Conservation (phyloP, 1,140 invertebrate species). For the Drosophila athabasca region DNA sequence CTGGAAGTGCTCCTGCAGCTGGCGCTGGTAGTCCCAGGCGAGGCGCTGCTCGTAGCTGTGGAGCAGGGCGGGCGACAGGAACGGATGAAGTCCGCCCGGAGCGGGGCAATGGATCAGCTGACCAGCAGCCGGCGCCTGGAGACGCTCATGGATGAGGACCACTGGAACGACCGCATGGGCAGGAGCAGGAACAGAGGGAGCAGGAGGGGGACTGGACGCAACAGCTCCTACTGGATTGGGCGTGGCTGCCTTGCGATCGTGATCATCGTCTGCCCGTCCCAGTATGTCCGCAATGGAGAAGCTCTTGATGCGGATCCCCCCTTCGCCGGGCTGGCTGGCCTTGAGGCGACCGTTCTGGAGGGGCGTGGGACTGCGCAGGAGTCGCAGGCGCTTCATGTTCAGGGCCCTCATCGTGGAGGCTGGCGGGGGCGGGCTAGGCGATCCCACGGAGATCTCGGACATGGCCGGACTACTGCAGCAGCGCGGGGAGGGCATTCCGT, state of each 20-base stretch:
- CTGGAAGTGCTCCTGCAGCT: constrained; percentile 84
- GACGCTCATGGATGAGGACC: constrained; percentile 27
- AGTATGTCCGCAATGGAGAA: constrained; percentile 96
- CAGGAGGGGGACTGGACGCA: background rate
- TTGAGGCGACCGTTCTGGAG: constrained; percentile 30
- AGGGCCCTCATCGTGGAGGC: constrained; percentile 24
- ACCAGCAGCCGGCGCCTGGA: constrained; percentile 19
- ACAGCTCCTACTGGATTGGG: background rate
- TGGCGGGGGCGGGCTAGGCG: constrained; percentile 72
- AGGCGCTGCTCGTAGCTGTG: constrained; percentile 84
- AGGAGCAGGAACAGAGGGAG: background rate
- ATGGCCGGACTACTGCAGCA: constrained; percentile 71
- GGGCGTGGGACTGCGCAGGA: constrained; percentile 59
- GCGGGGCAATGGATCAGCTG: constrained; percentile 20
- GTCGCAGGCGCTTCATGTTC: constrained; percentile 87
- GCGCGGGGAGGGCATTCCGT: constrained; percentile 27
- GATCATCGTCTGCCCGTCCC: constrained; percentile 85
- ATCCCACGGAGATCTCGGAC: constrained; percentile 80
- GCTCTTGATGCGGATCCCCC: constrained; percentile 89
- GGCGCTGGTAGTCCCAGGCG: constrained; percentile 85
- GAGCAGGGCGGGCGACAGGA: constrained; percentile 72
- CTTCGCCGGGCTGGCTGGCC: constrained; percentile 24
- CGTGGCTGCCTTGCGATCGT: constrained; percentile 4
- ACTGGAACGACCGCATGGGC: background rate
- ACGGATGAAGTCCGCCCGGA: constrained; percentile 61